Conservation (phyloP, 2,113 vertebrate species). For the Etheostoma cragini region DNA sequence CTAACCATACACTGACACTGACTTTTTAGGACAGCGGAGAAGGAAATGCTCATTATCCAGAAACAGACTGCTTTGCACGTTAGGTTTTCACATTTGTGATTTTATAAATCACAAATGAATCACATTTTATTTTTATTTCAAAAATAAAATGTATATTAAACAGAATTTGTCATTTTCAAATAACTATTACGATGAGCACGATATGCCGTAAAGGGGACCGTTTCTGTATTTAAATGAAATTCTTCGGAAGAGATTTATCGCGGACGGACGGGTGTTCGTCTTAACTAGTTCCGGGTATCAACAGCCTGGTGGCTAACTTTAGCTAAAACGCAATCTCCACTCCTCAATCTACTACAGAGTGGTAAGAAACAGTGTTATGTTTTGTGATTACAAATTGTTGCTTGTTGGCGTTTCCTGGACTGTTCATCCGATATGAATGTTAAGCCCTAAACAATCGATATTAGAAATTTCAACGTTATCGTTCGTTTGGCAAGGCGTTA, state of each 20-base stretch:
- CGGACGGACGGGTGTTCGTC: constrained; percentile 25
- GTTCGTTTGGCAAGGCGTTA: constrained; percentile 27
- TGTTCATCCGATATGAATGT: background rate
- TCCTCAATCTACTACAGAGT: constrained; percentile 20
- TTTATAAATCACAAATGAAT: too few relatives aligned
- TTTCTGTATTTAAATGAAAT: background rate
- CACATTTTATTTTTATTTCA: too few relatives aligned
- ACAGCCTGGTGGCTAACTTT: constrained; percentile 56
- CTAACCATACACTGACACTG: background rate
- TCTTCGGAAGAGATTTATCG: constrained; percentile 52
- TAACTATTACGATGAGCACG: too few relatives aligned
- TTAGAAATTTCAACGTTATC: background rate
- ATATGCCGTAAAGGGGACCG: background rate
- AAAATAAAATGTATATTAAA: too few relatives aligned
- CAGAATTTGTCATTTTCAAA: too few relatives aligned
- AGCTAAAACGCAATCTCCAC: constrained; percentile 46
- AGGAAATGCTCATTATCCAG: background rate
- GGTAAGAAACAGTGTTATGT: constrained; percentile 58
- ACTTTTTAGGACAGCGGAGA: too few relatives aligned
- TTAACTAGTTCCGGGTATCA: constrained; percentile 68
- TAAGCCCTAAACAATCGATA: background rate
- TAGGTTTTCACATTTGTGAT: background rate
- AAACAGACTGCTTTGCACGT: background rate
- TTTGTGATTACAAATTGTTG: background rate
- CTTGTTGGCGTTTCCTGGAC: accelerated